Base-by-base conservation (phyloP, 2,888 invertebrate genomes). In the Patella depressa region DNA sequence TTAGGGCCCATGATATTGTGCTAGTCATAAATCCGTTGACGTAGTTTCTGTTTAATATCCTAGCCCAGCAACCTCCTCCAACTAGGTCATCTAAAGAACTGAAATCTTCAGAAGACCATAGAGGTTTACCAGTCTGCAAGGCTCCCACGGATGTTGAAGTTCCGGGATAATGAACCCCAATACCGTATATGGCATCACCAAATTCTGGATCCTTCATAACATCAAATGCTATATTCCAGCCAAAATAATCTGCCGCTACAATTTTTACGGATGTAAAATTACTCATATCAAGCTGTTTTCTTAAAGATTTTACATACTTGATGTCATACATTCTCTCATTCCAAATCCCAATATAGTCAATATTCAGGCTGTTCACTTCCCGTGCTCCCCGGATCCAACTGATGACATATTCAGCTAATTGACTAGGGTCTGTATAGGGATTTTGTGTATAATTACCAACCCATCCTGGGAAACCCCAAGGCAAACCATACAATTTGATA, bases 401-500 rank as follows among this genome's bases (percentile, higher is more conserved):
- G n/a, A 89, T 77, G 12, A 91, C 85, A 83, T 92, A 92, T 15
- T 80, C 78, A 19, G 88, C 88, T 24, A 87, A 84, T 15, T 82
- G 54, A 1, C 79, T 70, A 2, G 82, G 83, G 65, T 86, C 82
- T 2, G 73, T 54, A 79, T 87, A 91, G 0, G 92, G 91, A 78
- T 84, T 83, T 53, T 82, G 69, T n/a, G 81, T 83, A 15, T 86
- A 87, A 53, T 84, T 83, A 2, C 90, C 91, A 5, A 92, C 75
- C 92, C 92, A 92, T 12, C 90, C 90, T 7, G 92, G 92, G 79
- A 91, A 92, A 2, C 89, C 88, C 92, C 92, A 92, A 0, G 92
- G 90, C 11, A 92, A 81, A 54, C 89, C 91, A 81, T 90, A 91
- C 73, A 92, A 80, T 78, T 87, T 87, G 74, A 92, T 91, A 59